These are phyloP conservation scores for Vanacampus margaritifer DNA, from an alignment of 2,113 vertebrate genomes.

Conservation along the genomic window DNA sequence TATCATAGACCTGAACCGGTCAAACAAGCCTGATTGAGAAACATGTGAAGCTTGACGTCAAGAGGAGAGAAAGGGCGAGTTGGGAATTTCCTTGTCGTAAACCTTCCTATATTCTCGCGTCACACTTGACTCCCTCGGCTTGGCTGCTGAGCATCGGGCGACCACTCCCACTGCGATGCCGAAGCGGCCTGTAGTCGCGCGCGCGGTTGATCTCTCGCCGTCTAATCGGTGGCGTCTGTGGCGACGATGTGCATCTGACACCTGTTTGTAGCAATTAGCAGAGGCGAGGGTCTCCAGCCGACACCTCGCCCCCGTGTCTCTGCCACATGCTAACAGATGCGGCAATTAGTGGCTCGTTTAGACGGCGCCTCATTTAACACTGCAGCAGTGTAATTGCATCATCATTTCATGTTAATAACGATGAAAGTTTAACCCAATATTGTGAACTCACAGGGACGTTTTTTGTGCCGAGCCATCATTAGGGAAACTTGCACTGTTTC, in stretches of 20 bases:
- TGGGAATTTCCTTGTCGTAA: slow-evolving; percentile 28
- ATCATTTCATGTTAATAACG: slow-evolving; percentile 45
- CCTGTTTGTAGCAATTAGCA: slow-evolving; percentile 81
- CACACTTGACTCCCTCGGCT: slow-evolving; percentile 34
- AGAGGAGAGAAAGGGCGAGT: not conserved
- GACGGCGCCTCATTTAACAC: slow-evolving; percentile 85
- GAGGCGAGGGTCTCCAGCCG: slow-evolving; percentile 73
- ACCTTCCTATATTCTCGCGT: slow-evolving; percentile 18
- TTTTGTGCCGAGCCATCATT: not conserved
- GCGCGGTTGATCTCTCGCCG: slow-evolving; percentile 49
- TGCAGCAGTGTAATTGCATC: slow-evolving; percentile 80
- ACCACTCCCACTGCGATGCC: slow-evolving; percentile 23
- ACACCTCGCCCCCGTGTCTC: slow-evolving; percentile 69
- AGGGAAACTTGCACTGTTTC: not conserved
- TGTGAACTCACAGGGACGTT: not conserved
- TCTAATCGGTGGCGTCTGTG: slow-evolving; percentile 69
- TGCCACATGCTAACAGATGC: slow-evolving; percentile 82
- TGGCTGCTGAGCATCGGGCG: slow-evolving; percentile 44
- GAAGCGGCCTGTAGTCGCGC: slow-evolving; percentile 37
- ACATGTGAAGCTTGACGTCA: slow-evolving; percentile 16
- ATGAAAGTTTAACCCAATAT: slow-evolving; percentile 27
- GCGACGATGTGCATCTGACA: slow-evolving; percentile 73
- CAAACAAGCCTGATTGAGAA: slow-evolving; percentile 39
- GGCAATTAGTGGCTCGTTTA: slow-evolving; percentile 87
- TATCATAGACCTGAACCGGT: slow-evolving; percentile 21